Percentiles rank a stretch among this genome's conserved stretches.
Conservation (phyloP, 2,797 vertebrate species). For the Ambastaia sidthimunki region DNA sequence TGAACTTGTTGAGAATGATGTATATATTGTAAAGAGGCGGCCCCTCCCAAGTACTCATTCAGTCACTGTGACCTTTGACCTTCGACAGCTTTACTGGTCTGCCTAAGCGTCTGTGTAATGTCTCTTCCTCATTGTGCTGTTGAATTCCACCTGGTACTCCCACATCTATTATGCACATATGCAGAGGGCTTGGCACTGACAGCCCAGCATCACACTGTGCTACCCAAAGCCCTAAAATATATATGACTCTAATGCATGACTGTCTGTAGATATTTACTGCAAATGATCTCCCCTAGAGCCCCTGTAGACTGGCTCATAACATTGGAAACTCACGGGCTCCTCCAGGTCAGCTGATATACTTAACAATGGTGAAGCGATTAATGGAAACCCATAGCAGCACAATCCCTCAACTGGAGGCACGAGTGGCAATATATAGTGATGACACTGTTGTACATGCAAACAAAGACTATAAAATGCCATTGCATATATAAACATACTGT, state of each 20-base stretch:
- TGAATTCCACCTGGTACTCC: conserved; percentile 64
- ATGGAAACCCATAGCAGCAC: conserved; percentile 70
- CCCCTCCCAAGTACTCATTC: conserved; percentile 68
- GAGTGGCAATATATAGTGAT: conserved; percentile 24
- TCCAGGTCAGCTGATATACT: conserved; percentile 70
- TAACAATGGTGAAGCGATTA: conserved; percentile 57
- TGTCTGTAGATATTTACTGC: conserved; percentile 12
- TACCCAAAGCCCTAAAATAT: conserved; percentile 19
- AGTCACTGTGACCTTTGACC: conserved; percentile 77
- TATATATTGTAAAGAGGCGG: conserved; percentile 64
- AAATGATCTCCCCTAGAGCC: conserved; percentile 13
- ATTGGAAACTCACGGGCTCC: conserved; percentile 30
- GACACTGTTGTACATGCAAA: too few species aligned
- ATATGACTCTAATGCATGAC: conserved; percentile 40
- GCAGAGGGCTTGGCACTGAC: conserved; percentile 35
- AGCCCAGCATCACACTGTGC: conserved; percentile 32
- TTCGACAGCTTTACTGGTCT: conserved; percentile 63
- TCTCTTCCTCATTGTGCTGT: conserved; percentile 34
- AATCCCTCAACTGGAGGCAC: conserved; percentile 58
- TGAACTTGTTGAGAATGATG: conserved; percentile 69
- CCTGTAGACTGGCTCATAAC: conserved; percentile 32
- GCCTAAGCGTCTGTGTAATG: conserved; percentile 47
- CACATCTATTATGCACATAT: conserved; percentile 48
- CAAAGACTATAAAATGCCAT: too few species aligned
- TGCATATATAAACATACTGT: too few species aligned